Evolutionary conservation across 1,140 invertebrate genomes (phyloP).

Genomic region (Antheraea pernyi): DNA sequence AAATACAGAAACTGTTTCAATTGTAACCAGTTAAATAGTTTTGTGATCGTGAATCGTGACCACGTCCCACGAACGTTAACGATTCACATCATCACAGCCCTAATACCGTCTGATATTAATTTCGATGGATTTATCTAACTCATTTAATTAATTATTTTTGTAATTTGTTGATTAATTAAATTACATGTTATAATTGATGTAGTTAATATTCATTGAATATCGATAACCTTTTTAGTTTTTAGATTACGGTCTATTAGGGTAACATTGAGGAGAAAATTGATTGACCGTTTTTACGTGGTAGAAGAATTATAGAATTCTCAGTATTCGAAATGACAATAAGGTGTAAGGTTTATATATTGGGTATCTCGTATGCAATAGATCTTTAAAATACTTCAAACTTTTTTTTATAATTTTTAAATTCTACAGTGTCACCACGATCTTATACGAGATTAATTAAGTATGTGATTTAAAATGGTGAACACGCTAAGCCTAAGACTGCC

Average conservation of each 20-base stretch:
- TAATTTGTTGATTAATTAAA: constrained; percentile 14
- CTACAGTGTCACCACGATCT: too few relatives aligned
- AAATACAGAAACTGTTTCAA: constrained; percentile 3
- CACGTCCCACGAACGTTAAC: constrained; percentile 10
- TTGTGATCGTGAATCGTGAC: constrained; percentile 15
- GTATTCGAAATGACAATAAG: too few relatives aligned
- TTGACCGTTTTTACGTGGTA: too few relatives aligned
- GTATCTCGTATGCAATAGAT: too few relatives aligned
- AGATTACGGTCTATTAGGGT: neutral
- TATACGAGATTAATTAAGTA: too few relatives aligned
- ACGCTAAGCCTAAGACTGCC: too few relatives aligned
- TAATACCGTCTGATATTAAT: constrained; percentile 5
- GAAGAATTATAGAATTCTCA: too few relatives aligned
- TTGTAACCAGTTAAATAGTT: constrained; percentile 3
- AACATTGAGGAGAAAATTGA: neutral
- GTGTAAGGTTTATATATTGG: too few relatives aligned
- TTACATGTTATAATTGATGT: constrained; percentile 9
- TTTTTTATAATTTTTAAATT: too few relatives aligned
- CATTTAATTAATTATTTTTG: constrained; percentile 12
- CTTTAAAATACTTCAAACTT: too few relatives aligned
- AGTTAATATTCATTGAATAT: neutral
- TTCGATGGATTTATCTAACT: constrained; percentile 18
- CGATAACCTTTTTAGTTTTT: neutral
- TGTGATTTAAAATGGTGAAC: too few relatives aligned
- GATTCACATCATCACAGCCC: neutral